phyloP scores from a whole-genome alignment of 2,113 vertebrate species.

The Esox niger region DNA sequence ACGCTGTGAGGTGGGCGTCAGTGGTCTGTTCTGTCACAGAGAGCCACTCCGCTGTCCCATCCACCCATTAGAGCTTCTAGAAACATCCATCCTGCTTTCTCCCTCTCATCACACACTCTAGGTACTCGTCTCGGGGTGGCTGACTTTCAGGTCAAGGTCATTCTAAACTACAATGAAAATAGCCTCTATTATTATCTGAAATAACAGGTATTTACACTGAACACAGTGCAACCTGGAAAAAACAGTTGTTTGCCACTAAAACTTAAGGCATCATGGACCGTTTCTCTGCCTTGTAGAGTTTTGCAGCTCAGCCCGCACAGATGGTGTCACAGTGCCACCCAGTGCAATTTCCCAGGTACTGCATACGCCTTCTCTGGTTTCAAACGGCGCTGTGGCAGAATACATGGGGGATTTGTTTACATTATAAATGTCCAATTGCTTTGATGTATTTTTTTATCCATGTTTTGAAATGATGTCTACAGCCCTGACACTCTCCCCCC shows the following conservation, averaged over 20 bases:
- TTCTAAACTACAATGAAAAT: no score
- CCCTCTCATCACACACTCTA: no score
- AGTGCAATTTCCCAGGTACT: background rate
- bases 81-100: no score
- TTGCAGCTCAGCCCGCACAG: background rate
- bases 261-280: no score
- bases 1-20: background rate
- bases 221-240: no score
- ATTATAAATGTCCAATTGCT: background rate
- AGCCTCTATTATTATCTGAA: background rate
- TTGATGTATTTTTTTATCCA: background rate
- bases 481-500: background rate
- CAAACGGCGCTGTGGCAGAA: background rate
- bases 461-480: background rate
- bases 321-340: slow-evolving; percentile 37
- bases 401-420: background rate
- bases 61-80: no score
- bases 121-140: no score
- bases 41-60: no score
- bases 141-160: background rate
- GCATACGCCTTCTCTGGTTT: background rate
- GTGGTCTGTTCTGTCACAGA: background rate
- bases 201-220: background rate
- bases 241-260: no score
- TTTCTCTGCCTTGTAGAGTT: background rate